Evolutionary conservation across 1,140 invertebrate species (phyloP), one percentile per base, ranked within the genome.

Genomic region (Marisa cornuarietis): DNA sequence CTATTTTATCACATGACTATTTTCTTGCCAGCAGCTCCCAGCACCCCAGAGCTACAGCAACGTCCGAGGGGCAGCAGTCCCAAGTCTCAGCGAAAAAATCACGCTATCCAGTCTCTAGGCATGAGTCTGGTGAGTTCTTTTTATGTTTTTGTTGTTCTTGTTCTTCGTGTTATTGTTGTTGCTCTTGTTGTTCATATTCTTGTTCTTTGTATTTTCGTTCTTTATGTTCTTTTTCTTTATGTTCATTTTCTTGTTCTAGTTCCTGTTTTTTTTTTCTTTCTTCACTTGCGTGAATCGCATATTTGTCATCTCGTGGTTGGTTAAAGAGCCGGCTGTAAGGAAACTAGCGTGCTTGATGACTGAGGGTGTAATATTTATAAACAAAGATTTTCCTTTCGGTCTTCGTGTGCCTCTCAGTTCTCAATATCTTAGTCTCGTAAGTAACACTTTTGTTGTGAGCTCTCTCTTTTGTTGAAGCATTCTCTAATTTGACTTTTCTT

Each of bases 31-130:
- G 14, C 78, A 86, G 87, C 85, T 58, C 85, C 87, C 54, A 84
- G 83, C n/a, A 88, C 86, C 2, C 86, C 87, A 8, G 86, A 88
- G 69, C 68, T 83, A 22, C 83, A 84, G 61, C 84, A 82, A 31
- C 49, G 80, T 16, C 81, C 78, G 26, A 80, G 80, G 26, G 74
- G 31, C 14, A 31, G 75, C 68, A 85, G 84, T 65, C 84, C 84
- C 14, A 82, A 83, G 54, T 71, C 75, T 24, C 71, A 76, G 49
- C 73, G 80, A 49, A 82, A 82, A 52, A 85, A 85, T 71, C 84
- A 85, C 65, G 83, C 83, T 76, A 68, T 85, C 51, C 83, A 84
- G 78, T 85, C 81, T 20, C 80, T 85, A 22, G 84, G 84, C 31
- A 83, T 82, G 81, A 85, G 84, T 66, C 74, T 87, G 82, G 86